Evolutionary conservation across 2,113 vertebrate species (phyloP), one percentile per base, ranked within the genome.

Genomic region (Dendrocopos noguchii): DNA sequence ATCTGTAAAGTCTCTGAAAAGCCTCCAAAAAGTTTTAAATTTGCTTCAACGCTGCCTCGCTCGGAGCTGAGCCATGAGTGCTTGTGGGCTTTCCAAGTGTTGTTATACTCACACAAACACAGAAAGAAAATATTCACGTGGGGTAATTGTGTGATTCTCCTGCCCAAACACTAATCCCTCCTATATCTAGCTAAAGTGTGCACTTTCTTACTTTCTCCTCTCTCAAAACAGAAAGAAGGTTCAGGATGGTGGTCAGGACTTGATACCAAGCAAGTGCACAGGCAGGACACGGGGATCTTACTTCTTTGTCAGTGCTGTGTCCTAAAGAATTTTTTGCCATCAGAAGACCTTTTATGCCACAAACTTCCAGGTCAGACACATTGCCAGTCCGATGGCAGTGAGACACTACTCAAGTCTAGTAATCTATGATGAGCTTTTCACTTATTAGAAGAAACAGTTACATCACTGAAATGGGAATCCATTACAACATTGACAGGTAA

Each of bases 1-100:
- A 81, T 57, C 66, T 73, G 79, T 72, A 90, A 88, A 81, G 42
- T 44, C 86, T 90, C 86, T 87, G 80, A 84, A 92, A 89, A 92
- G 66, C 50, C 67, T 94, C 91, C 92, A 78, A 78, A 65, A 52
- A 18, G 47, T 81, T 82, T 84, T 31, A 66, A 44, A 91, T 89
- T 81, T 75, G 52, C n/a, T 87, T 87, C 84, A 89, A 80, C 13
- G 4, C 55, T 61, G 87, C 81, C 74, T 75, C 47, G 8, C 74
- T 94, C 22, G 7, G 78, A 88, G 66, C 57, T 22, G 80, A 86
- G 71, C 84, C 55, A 20, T 2, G 25, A 84, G 50, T 15, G 34
- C 56, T 55, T 66, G 59, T 27, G 50, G 33, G 60, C 64, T 77
- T 89, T 92, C 81, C 89, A 93, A 87, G 67, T 31, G 71, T 36